Percentiles rank a stretch among this genome's conserved stretches.
Evolutionary conservation across 1,140 invertebrate genomes (phyloP).

Genomic region (Tenebrio molitor): DNA sequence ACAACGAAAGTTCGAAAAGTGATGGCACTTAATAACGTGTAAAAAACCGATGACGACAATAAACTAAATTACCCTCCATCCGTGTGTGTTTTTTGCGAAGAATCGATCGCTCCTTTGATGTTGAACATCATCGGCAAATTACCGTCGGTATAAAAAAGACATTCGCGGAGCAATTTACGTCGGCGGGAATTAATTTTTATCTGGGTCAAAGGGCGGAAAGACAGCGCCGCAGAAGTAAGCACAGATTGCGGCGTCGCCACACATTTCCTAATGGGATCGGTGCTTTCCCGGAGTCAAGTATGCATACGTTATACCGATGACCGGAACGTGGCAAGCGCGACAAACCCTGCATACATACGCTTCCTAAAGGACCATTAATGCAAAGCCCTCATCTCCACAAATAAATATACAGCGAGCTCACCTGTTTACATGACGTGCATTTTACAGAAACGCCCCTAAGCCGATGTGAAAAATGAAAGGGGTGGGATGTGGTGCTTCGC

Average conservation of each 20-base stretch:
- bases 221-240: background rate
- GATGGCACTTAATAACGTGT: background rate
- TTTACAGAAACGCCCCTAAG: slow-evolving; percentile 2
- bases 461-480: background rate
- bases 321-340: slow-evolving; percentile 26
- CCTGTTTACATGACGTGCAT: slow-evolving; percentile 27
- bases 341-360: slow-evolving; percentile 29
- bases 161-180: slow-evolving; percentile 17
- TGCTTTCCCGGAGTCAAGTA: slow-evolving; percentile 1
- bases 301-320: slow-evolving; percentile 33
- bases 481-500: background rate
- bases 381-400: slow-evolving; percentile 34
- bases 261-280: slow-evolving; percentile 29
- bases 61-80: slow-evolving; percentile 7
- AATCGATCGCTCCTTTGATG: slow-evolving; percentile 11
- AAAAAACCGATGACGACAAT: slow-evolving; percentile 14
- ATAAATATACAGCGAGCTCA: slow-evolving; percentile 30
- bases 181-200: slow-evolving; percentile 28
- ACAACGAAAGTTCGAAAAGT: background rate
- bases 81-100: background rate
- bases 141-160: slow-evolving; percentile 17
- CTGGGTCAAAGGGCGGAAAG: slow-evolving; percentile 20
- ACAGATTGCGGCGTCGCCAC: slow-evolving; percentile 31
- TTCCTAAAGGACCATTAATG: slow-evolving; percentile 27
- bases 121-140: slow-evolving; percentile 34